Evolutionary conservation across 2,113 vertebrate species (phyloP).

Genomic region (Neomonachus schauinslandi): DNA sequence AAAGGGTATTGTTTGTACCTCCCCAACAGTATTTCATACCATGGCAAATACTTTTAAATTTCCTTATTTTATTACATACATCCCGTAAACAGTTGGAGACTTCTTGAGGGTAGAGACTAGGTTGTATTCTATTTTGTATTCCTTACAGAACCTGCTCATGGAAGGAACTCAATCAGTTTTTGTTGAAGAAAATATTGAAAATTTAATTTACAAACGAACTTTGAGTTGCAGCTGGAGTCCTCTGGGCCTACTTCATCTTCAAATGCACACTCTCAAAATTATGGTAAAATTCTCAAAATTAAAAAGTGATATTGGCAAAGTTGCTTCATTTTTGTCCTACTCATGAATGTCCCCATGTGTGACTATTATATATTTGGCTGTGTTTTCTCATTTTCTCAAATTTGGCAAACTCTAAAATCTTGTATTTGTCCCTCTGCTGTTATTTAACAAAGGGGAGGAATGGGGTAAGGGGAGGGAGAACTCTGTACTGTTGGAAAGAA

Average conservation of each 20-base stretch:
- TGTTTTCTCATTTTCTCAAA: conserved; percentile 48
- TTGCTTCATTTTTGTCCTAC: neutral
- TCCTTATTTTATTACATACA: neutral
- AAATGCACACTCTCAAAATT: conserved; percentile 10
- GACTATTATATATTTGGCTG: conserved; percentile 38
- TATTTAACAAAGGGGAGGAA: neutral
- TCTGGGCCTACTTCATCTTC: conserved; percentile 34
- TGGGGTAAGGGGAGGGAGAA: neutral
- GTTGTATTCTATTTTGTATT: neutral
- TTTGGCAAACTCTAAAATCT: conserved; percentile 36
- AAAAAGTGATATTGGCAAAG: conserved; percentile 23
- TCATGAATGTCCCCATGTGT: neutral
- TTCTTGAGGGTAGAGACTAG: neutral
- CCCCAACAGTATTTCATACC: neutral
- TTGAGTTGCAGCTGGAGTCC: conserved; percentile 15
- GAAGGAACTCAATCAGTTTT: neutral
- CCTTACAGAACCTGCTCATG: neutral
- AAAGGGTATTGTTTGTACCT: neutral
- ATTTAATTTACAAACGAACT: neutral
- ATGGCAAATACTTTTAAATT: neutral
- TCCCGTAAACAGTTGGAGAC: neutral
- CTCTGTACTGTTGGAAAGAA: neutral
- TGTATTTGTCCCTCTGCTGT: neutral
- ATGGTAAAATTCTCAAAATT: neutral
- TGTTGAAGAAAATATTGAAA: conserved; percentile 10